Percentiles rank a stretch among this genome's conserved stretches.
Evolutionary conservation across 2,888 invertebrate genomes (phyloP).

Genomic region (Synergus gifuensis): DNA sequence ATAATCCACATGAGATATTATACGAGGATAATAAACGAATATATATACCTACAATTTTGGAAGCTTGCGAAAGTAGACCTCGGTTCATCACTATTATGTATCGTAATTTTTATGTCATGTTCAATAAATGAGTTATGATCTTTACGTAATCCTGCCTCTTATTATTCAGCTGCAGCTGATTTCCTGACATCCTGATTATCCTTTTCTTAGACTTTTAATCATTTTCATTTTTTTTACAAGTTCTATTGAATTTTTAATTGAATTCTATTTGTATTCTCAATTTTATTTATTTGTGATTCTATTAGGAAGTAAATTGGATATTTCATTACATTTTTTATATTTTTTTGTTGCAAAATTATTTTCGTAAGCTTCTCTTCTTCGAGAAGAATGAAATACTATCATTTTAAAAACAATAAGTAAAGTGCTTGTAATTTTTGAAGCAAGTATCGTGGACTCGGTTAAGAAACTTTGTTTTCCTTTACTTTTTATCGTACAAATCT

Average conservation of each 20-base stretch:
- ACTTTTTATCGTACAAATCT: too few relatives aligned
- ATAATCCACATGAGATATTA: constrained; percentile 61
- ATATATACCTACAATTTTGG: constrained; percentile 64
- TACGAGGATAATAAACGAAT: constrained; percentile 57
- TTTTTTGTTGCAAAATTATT: too few relatives aligned
- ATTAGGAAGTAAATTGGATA: neutral
- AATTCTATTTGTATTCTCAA: neutral
- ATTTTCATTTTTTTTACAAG: constrained; percentile 7
- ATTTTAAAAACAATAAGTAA: too few relatives aligned
- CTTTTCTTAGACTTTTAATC: constrained; percentile 14
- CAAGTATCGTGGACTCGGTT: too few relatives aligned
- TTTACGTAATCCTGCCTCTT: constrained; percentile 34
- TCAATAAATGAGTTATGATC: constrained; percentile 72
- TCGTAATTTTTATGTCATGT: constrained; percentile 75
- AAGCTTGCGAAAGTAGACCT: constrained; percentile 66
- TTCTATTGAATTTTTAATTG: neutral
- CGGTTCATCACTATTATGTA: constrained; percentile 70
- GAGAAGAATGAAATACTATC: too few relatives aligned
- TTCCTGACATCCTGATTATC: constrained; percentile 11
- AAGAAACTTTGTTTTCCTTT: too few relatives aligned
- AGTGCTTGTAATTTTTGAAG: too few relatives aligned
- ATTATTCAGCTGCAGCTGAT: constrained; percentile 19
- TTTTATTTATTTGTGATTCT: neutral
- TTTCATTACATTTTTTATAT: neutral
- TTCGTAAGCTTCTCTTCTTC: too few relatives aligned